Base-by-base conservation (phyloP, 2,113 vertebrate species). In the Notechis scutatus region DNA sequence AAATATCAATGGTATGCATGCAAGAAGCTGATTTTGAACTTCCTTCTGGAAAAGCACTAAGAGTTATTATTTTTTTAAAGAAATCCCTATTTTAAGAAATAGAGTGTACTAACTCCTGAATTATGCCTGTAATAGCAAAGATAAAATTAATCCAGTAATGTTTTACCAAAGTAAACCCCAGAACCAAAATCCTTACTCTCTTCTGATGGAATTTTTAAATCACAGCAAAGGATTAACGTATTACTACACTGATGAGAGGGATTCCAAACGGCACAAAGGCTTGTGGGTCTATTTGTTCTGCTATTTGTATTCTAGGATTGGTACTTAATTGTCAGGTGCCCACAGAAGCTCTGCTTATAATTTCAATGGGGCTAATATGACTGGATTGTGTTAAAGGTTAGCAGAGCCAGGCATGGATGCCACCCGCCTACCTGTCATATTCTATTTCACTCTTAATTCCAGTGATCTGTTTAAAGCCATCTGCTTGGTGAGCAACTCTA, bases 121-220 rank as follows among this genome's bases (percentile, higher is more conserved):
- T 93, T 93, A 94, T 90, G 92, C 39, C 94, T 94, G 93, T 94
- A 95, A 94, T 81, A 94, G 88, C 89, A 81, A 95, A 97, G 96
- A 96, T 97, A 96, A 97, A 96, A 95, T 94, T 96, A 96, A 97
- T 96, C 96, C 95, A 94, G 90, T 92, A 93, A 95, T 92, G 90
- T 94, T 94, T 96, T 96, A 90, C 92, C 57, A 92, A 56, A 94
- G 93, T 74, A 96, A 96, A 95, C 94, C 94, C 90, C 94, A 93
- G 94, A 95, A 96, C 92, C 95, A 95, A 96, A 96, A 95, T 91
- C 95, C 95, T 96, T 94, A 93, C 93, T 96, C 93, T 47, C 55
- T 87, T 95, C 85, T 94, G 94, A 96, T 95, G 95, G 96, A 97
- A 96, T 96, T 97, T 90, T 95, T 96, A 96, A 97, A 96, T 96